Evolutionary conservation across 2,888 invertebrate genomes (phyloP).

Genomic region (Scaptomyza polygonia): DNA sequence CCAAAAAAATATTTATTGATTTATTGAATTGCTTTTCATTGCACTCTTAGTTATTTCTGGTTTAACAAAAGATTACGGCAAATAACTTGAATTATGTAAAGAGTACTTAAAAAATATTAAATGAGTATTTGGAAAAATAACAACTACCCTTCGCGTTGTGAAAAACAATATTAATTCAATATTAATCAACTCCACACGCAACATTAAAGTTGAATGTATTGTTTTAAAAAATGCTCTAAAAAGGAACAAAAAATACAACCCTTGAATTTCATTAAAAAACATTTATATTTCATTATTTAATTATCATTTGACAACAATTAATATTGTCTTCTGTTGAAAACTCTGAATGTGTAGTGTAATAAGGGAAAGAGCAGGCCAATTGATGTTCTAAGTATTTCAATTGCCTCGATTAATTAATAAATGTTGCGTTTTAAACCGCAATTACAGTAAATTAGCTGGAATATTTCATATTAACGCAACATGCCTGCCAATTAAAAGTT

Average conservation of each 20-base stretch:
- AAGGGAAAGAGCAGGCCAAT: slow-evolving; percentile 13
- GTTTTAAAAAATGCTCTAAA: too few relatives aligned
- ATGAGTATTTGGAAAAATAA: too few relatives aligned
- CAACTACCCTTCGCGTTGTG: too few relatives aligned
- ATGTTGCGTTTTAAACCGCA: slow-evolving; percentile 40
- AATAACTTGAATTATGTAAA: too few relatives aligned
- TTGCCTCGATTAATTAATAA: slow-evolving; percentile 49
- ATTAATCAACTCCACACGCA: too few relatives aligned
- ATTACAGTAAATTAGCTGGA: slow-evolving; percentile 39
- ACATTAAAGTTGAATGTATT: too few relatives aligned
- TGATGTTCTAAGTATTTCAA: slow-evolving; percentile 46
- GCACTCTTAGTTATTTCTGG: too few relatives aligned
- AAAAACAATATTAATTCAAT: too few relatives aligned
- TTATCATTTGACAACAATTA: not conserved
- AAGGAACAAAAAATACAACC: not conserved
- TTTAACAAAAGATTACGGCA: too few relatives aligned
- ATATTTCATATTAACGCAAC: slow-evolving; percentile 49
- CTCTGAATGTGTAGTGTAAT: slow-evolving; percentile 24
- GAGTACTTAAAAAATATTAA: too few relatives aligned
- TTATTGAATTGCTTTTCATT: too few relatives aligned
- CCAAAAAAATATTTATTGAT: too few relatives aligned
- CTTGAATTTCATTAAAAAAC: not conserved
- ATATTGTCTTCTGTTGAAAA: not conserved
- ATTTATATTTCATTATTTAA: not conserved
- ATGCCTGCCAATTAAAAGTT: slow-evolving; percentile 58